phyloP scores from a whole-genome alignment of 1,140 invertebrate species.

The Drosophila cardini region DNA sequence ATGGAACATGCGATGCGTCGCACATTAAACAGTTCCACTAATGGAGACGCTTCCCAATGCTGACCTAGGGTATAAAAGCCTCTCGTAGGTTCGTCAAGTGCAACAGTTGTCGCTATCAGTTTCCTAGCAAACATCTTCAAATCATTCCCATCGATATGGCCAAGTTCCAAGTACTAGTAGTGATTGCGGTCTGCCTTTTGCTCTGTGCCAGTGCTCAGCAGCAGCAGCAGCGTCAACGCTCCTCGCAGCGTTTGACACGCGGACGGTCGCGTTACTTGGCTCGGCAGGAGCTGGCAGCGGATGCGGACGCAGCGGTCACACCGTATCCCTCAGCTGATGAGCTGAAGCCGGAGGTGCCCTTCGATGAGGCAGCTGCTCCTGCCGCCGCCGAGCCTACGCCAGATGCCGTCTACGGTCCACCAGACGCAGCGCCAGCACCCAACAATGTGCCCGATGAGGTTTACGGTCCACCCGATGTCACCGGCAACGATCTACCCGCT shows the following conservation, averaged over 20 bases:
- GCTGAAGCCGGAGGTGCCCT: constrained; percentile 77
- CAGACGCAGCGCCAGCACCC: constrained; percentile 60
- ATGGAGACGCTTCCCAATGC: constrained; percentile 10
- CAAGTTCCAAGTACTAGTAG: constrained; percentile 63
- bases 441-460: constrained; percentile 74
- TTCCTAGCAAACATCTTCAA: constrained; percentile 25
- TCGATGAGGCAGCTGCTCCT: constrained; percentile 69
- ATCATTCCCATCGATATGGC: constrained; percentile 48
- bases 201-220: constrained; percentile 47
- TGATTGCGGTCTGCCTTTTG: constrained; percentile 47
- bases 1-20: constrained; percentile 45
- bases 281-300: constrained; percentile 68
- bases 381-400: constrained; percentile 61
- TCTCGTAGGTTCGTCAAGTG: constrained; percentile 12
- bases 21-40: constrained; percentile 68
- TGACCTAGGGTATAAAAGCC: constrained; percentile 72
- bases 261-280: constrained; percentile 68
- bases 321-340: constrained; percentile 80
- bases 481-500: constrained; percentile 68
- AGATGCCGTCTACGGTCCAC: constrained; percentile 77
- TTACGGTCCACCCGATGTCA: constrained; percentile 75
- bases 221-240: constrained; percentile 52
- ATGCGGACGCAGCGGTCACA: constrained; percentile 58
- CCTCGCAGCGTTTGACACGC: constrained; percentile 55
- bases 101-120: constrained; percentile 65